Evolutionary conservation across 1,140 invertebrate species (phyloP), one percentile per base, ranked within the genome.

Genomic region (Apis laboriosa): DNA sequence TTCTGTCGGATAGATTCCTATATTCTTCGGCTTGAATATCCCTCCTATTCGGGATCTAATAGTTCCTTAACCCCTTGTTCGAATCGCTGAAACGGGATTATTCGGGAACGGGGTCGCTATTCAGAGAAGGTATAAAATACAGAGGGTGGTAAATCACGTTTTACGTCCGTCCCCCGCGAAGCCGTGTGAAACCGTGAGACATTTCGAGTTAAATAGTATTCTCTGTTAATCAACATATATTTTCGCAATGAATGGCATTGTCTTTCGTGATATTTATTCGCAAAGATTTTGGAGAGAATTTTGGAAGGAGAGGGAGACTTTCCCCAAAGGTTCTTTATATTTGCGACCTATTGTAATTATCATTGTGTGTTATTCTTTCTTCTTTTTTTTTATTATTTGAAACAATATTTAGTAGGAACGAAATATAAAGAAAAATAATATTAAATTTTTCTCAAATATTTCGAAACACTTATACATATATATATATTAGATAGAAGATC

Each of bases 141-240:
- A 34, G 77, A 19, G 55, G 17, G 21, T 11, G 17, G 34, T 71
- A 61, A 71, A 79, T 79, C 68, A 71, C 11, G 51, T 72, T 79
- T 63, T 63, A 55, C 11, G 56, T 79, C 9, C 67, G 21, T 56
- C 55, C 24, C 28, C 17, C 17, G 17, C 9, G 34, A 43, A 34
- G 9, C 17, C 11, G 24, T 11, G 64, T 21, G 56, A 2, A 28
- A 78, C 17, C n/a, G 9, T 2, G 70, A 60, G 53, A 56, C 11
- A 24, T 58, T 8, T 34, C 71, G 34, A 43, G 34, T 43, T n/a
- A 63, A 63, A 28, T 28, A 28, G 13, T 63, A 63, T 15, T n/a
- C 13, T 24, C 2, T 63, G 12, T 63, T 17, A 63, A 63, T 63
- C 8, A 24, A 28, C 24, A 15, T 28, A 15, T 28, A 24, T 28